These are phyloP conservation scores for Sandelia bainsii DNA, from an alignment of 2,797 vertebrate genomes.

Conservation along the genomic window DNA sequence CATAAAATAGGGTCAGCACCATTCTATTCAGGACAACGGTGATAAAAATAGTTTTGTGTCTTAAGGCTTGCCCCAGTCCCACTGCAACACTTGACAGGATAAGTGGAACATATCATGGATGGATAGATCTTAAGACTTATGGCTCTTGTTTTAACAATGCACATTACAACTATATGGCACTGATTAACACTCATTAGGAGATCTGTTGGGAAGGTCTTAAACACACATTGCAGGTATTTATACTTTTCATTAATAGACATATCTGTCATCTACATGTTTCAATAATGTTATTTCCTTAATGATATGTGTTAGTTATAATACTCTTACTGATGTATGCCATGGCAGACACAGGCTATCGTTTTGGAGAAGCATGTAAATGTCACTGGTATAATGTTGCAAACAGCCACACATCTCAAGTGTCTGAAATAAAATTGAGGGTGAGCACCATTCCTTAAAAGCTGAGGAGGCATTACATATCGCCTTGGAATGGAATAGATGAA, in stretches of 20 bases:
- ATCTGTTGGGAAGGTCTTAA: not conserved
- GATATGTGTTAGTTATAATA: constrained; percentile 21
- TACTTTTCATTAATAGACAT: constrained; percentile 20
- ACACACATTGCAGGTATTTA: not conserved
- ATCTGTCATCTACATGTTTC: constrained; percentile 36
- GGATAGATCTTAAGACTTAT: not conserved
- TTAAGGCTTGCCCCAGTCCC: no score
- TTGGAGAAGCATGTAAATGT: constrained; percentile 82
- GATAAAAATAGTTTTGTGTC: not conserved
- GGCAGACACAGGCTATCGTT: constrained; percentile 34
- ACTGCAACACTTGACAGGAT: no score
- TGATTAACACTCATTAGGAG: not conserved
- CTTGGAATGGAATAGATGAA: constrained; percentile 69
- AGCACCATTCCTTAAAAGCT: constrained; percentile 73
- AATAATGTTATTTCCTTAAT: constrained; percentile 27
- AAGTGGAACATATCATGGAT: no score
- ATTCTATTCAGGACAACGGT: constrained; percentile 2
- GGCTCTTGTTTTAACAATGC: not conserved
- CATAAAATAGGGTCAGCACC: constrained; percentile 12
- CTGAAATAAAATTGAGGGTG: constrained; percentile 69
- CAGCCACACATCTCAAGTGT: constrained; percentile 62
- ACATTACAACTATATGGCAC: not conserved
- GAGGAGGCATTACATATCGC: constrained; percentile 61
- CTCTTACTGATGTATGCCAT: constrained; percentile 6
- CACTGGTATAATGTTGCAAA: constrained; percentile 77